Percentiles rank a stretch among this genome's conserved stretches.
Evolutionary conservation across 2,113 vertebrate species (phyloP).

Genomic region (Dryoscopus gambensis): DNA sequence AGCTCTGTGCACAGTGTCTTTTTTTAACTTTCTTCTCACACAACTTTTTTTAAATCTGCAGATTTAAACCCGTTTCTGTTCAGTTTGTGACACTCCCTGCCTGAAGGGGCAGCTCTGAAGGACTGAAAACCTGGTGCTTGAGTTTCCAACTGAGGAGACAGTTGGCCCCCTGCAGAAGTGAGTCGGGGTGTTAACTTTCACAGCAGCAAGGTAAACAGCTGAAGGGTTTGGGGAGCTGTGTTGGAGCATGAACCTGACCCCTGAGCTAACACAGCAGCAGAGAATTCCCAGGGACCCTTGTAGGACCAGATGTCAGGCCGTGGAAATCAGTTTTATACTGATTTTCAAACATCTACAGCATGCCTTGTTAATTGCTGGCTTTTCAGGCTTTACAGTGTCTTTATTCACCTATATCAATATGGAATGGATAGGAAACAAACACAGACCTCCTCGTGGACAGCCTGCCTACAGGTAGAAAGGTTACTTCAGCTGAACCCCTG

Average conservation of each 20-base stretch:
- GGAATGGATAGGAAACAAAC: background rate
- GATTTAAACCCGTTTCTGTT: fast-evolving
- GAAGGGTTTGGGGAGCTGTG: background rate
- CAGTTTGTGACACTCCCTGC: background rate
- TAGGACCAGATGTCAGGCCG: background rate
- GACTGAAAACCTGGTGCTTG: background rate
- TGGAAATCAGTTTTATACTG: background rate
- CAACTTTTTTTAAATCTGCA: background rate
- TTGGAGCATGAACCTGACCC: background rate
- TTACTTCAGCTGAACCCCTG: background rate
- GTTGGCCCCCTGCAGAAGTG: background rate
- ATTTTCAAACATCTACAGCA: background rate
- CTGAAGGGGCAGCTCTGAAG: background rate
- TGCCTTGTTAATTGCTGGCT: background rate
- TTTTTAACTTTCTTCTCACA: background rate
- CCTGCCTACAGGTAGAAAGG: background rate
- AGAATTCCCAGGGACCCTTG: background rate
- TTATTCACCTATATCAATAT: background rate
- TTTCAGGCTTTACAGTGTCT: background rate
- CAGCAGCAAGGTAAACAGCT: background rate
- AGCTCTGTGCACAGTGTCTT: background rate
- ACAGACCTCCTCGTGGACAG: background rate
- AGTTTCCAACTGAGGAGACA: background rate
- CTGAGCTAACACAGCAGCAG: background rate
- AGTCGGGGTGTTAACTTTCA: background rate